These are phyloP conservation scores for Euthynnus affinis DNA, from an alignment of 2,797 vertebrate genomes.

Conservation along the genomic window DNA sequence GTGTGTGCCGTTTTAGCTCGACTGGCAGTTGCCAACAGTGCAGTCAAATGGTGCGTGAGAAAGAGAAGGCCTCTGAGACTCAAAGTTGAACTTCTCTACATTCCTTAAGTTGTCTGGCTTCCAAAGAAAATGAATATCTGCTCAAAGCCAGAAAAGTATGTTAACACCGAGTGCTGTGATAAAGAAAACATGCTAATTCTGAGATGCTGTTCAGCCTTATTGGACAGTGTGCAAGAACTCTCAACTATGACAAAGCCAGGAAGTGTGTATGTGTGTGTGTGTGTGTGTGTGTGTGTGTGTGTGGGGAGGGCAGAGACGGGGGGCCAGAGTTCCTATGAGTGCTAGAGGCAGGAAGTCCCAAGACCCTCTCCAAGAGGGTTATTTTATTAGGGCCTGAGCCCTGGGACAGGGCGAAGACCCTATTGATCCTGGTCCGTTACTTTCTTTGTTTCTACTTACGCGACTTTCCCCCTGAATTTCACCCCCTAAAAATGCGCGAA, in stretches of 20 bases:
- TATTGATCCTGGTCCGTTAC: too few species aligned
- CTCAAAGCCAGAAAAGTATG: constrained; percentile 1
- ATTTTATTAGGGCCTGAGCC: too few species aligned
- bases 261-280: constrained; percentile 20
- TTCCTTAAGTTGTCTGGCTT: constrained; percentile 12
- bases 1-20: neutral
- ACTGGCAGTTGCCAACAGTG: neutral
- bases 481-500: too few species aligned
- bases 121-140: constrained; percentile 27
- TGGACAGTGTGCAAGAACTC: constrained; percentile 25
- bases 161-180: constrained; percentile 7
- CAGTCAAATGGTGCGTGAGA: constrained; percentile 7
- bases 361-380: constrained; percentile 7
- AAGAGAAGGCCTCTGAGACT: neutral
- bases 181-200: constrained; percentile 9
- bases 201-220: constrained; percentile 5
- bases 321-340: constrained; percentile 1
- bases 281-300: constrained; percentile 15
- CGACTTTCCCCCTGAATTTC: too few species aligned
- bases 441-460: too few species aligned
- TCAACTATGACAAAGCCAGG: constrained; percentile 44
- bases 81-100: constrained; percentile 8
- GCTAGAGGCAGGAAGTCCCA: constrained; percentile 59
- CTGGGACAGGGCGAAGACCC: too few species aligned
- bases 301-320: neutral